Evolutionary conservation across 2,113 vertebrate species (phyloP).

Genomic region (Pampusana beccarii): DNA sequence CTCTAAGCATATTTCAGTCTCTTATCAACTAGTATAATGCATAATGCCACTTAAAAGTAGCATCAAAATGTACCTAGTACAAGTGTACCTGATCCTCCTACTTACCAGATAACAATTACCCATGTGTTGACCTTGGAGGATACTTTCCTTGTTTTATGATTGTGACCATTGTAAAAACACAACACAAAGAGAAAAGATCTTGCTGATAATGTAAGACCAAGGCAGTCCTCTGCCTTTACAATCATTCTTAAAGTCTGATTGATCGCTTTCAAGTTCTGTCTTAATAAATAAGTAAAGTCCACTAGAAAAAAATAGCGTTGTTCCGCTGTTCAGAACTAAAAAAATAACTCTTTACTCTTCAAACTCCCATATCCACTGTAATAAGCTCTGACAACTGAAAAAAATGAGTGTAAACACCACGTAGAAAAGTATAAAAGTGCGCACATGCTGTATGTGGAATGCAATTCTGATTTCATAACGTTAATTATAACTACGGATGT

Average conservation of each 20-base stretch:
- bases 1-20: neutral
- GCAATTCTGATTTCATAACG: neutral
- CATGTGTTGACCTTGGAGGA: neutral
- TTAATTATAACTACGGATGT: neutral
- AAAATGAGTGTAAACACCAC: neutral
- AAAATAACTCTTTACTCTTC: neutral
- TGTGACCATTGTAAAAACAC: neutral
- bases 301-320: neutral
- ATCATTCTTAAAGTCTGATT: neutral
- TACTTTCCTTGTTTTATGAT: neutral
- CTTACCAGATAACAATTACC: neutral
- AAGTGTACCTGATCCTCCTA: neutral
- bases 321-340: neutral
- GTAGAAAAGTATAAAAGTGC: neutral
- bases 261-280: neutral
- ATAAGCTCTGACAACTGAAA: neutral
- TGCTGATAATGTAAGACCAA: neutral
- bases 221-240: neutral
- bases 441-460: neutral
- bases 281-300: neutral
- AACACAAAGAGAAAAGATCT: neutral
- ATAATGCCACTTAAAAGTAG: neutral
- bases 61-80: neutral
- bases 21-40: neutral
- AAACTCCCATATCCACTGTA: neutral